phyloP scores from a whole-genome alignment of 92 coral and sea anemone genomes.

The Ricordea florida region DNA sequence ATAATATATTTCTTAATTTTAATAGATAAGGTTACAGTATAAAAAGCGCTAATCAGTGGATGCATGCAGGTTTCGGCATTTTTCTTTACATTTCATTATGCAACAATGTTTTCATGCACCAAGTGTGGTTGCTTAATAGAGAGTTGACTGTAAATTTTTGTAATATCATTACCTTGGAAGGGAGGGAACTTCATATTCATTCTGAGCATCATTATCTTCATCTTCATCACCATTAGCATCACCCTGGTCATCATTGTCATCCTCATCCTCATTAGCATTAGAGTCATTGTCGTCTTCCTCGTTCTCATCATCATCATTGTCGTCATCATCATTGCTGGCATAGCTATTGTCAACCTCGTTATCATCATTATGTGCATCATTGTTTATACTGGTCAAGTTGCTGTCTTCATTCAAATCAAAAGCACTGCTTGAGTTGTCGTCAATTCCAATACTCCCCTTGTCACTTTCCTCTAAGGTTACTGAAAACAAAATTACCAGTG shows the following conservation, averaged over 20 bases:
- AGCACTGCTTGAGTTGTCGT: slow-evolving; percentile 67
- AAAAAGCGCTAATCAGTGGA: no score
- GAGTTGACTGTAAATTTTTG: no score
- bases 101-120: no score
- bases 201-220: slow-evolving; percentile 33
- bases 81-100: no score
- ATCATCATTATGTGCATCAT: slow-evolving; percentile 70
- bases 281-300: slow-evolving; percentile 45
- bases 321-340: slow-evolving; percentile 72
- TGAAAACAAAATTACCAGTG: not conserved
- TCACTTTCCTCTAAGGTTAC: slow-evolving; percentile 67
- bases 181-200: slow-evolving; percentile 77
- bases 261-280: slow-evolving; percentile 41
- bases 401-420: slow-evolving; percentile 81
- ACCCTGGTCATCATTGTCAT: slow-evolving; percentile 52
- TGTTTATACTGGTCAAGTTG: slow-evolving; percentile 50
- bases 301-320: slow-evolving; percentile 48
- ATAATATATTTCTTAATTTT: no score
- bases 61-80: no score
- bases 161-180: slow-evolving; percentile 89
- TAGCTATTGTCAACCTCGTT: slow-evolving; percentile 77
- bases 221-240: slow-evolving; percentile 37
- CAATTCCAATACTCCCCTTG: slow-evolving; percentile 66
- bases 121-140: not conserved
- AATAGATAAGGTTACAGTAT: no score